Percentiles rank a stretch among this genome's conserved stretches.
Conservation (phyloP, 2,113 vertebrate genomes). For the Panthera tigris region DNA sequence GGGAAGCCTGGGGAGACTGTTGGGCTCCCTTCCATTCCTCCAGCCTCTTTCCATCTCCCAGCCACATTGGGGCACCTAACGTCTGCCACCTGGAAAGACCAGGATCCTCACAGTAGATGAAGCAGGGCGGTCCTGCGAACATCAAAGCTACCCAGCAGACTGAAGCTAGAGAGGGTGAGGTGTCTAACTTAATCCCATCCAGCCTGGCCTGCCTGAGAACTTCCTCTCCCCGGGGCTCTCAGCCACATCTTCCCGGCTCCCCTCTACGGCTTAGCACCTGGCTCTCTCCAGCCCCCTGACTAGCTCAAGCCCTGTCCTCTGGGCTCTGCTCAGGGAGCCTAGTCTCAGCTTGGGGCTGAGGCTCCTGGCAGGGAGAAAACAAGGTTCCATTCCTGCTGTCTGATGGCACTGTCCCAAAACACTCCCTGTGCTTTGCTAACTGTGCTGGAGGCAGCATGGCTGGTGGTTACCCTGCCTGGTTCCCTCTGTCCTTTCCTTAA, state of each 20-base stretch:
- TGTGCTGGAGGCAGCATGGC: not conserved
- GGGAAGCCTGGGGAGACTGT: not conserved
- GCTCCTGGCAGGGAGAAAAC: not conserved
- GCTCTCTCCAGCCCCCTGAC: not conserved
- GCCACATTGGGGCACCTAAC: too few species aligned
- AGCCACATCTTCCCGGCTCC: not conserved
- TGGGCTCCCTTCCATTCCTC: not conserved
- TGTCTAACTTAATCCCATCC: not conserved
- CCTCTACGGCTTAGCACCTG: not conserved
- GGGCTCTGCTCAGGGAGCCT: not conserved
- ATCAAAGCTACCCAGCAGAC: not conserved
- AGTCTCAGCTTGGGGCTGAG: not conserved
- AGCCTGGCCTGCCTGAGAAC: not conserved
- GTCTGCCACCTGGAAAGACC: not conserved
- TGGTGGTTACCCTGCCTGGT: fast-evolving
- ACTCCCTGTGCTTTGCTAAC: not conserved
- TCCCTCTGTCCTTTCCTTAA: not conserved
- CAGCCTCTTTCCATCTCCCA: not conserved
- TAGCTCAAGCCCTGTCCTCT: not conserved
- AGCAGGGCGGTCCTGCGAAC: not conserved
- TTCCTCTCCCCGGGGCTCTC: not conserved
- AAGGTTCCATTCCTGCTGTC: not conserved
- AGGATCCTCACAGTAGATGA: not conserved
- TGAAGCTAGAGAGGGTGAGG: not conserved
- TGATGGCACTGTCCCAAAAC: not conserved